Evolutionary conservation across 2,113 vertebrate genomes (phyloP).

Genomic region (Stomatorhinus ivindoensis): DNA sequence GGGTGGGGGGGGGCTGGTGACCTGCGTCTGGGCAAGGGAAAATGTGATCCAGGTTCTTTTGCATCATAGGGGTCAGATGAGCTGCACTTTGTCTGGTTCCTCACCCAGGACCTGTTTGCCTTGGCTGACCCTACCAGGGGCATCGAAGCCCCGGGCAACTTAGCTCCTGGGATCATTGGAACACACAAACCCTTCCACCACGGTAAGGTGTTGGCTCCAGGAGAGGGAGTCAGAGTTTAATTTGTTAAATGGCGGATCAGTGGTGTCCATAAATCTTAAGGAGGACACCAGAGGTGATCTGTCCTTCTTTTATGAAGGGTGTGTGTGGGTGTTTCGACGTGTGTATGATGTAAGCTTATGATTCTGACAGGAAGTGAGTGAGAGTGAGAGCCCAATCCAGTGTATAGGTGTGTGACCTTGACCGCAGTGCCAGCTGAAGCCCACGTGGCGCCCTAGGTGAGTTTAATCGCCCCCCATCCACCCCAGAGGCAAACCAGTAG

Average conservation of each 20-base stretch:
- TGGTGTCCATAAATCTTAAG: constrained; percentile 61
- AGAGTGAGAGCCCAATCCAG: background rate
- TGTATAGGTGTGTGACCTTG: background rate
- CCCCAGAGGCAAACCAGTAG: background rate
- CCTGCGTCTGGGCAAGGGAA: too few species aligned
- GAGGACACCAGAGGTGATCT: constrained; percentile 44
- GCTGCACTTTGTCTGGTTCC: too few species aligned
- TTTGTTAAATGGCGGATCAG: constrained; percentile 59
- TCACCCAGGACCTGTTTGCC: too few species aligned
- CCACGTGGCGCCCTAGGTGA: background rate
- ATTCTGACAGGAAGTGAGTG: background rate
- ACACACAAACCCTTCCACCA: too few species aligned
- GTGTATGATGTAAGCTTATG: background rate
- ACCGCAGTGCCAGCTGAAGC: background rate
- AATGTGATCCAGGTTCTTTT: too few species aligned
- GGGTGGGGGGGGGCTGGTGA: too few species aligned
- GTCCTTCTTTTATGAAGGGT: background rate
- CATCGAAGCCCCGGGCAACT: too few species aligned
- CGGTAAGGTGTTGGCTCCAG: too few species aligned
- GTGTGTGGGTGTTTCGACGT: background rate
- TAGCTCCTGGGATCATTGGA: too few species aligned
- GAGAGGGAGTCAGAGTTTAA: constrained; percentile 59
- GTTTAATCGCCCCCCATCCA: background rate
- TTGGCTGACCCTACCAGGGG: too few species aligned
- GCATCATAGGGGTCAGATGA: too few species aligned